Evolutionary conservation across 2,888 invertebrate genomes (phyloP).

Genomic region (Megamerina dolium): DNA sequence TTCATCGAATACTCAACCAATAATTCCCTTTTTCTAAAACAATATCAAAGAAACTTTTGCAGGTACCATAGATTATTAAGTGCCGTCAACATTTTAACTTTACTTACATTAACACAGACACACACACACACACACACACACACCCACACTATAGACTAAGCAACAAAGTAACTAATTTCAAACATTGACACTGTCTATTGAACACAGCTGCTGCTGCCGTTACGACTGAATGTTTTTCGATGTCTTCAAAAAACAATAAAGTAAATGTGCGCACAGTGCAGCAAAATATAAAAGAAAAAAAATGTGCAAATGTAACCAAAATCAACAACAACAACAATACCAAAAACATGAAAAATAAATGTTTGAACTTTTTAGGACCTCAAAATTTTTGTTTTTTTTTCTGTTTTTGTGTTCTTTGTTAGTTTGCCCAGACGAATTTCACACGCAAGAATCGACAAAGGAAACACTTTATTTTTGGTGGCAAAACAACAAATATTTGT

Average conservation of each 20-base stretch:
- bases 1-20: too few species aligned
- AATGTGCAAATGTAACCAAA: too few species aligned
- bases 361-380: background rate
- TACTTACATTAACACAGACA: background rate
- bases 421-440: conserved; percentile 8
- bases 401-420: background rate
- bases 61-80: too few species aligned
- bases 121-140: background rate
- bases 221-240: too few species aligned
- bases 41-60: too few species aligned
- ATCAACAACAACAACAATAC: too few species aligned
- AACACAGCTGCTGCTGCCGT: background rate
- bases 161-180: background rate
- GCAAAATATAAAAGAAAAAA: background rate
- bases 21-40: too few species aligned
- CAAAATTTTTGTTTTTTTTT: background rate
- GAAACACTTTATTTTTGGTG: conserved; percentile 11
- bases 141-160: background rate
- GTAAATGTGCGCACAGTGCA: too few species aligned
- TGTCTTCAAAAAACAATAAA: too few species aligned
- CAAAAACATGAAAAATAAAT: background rate
- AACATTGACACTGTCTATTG: background rate
- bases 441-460: conserved; percentile 9
- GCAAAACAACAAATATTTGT: background rate
- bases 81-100: too few species aligned